Base-by-base conservation (phyloP, 2,797 vertebrate species). In the Enteromius anoplus region DNA sequence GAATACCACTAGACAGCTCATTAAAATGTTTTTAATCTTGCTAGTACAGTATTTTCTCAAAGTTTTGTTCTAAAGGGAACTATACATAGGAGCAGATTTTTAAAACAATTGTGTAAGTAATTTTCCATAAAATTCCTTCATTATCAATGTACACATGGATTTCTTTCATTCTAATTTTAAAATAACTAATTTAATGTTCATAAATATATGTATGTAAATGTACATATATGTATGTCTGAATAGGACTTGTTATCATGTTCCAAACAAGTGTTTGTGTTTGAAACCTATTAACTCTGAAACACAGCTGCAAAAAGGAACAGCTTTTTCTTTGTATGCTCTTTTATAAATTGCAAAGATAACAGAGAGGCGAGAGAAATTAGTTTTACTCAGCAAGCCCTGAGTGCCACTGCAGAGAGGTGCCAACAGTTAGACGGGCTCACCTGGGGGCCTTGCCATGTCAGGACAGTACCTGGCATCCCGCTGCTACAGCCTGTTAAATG, bases 401-500 rank as follows among this genome's bases (percentile, higher is more conserved):
- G 70, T 65, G 53, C 34, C 45, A 34, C 37, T 49, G 71, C 51
- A 82, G 71, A 47, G n/a, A 58, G 64, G 62, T 64, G 40, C 75
- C 62, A 75, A 32, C 55, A 8, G 26, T 65, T 49, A 81, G 62
- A 60, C 10, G 17, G n/a, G 77, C 64, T 81, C 64, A 85, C 80
- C 73, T 76, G 58, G 34, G 55, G 60, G 68, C 58, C 65, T 19
- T 82, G 80, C 32, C 75, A 78, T 85, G 75, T 69, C 66, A 84
- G 86, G 75, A 85, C 92, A 88, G 90, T 92, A 91, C 88, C 91
- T 88, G 83, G 86, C 37, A 47, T 86, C 77, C 88, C 91, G 62
- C 83, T 78, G 87, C 29, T 91, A 87, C 88, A 87, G 87, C 86
- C 89, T 93, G 91, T 77, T 94, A 93, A 94, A 93, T 93, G 91